Percentiles rank a stretch among this genome's conserved stretches.
These are phyloP conservation scores for Drosophila ohnishii DNA, from an alignment of 1,140 invertebrate genomes.

Conservation along the genomic window DNA sequence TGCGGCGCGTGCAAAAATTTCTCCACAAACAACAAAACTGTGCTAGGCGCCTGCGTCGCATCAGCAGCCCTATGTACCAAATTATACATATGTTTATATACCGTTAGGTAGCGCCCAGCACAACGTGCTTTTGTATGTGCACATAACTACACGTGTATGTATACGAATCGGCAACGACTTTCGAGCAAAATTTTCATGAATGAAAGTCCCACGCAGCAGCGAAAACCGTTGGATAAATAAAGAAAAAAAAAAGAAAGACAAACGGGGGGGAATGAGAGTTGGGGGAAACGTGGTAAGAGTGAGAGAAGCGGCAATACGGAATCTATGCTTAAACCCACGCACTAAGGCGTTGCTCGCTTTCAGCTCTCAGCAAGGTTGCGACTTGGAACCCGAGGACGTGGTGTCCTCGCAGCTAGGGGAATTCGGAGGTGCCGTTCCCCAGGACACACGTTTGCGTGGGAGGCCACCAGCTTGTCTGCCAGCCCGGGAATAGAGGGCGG, in stretches of 20 bases:
- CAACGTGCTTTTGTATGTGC: constrained; percentile 30
- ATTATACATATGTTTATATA: not conserved
- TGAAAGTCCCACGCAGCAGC: constrained; percentile 78
- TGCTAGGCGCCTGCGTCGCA: constrained; percentile 53
- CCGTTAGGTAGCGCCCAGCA: constrained; percentile 29
- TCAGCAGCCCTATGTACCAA: constrained; percentile 16
- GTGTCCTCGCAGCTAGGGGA: constrained; percentile 2
- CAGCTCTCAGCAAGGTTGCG: constrained; percentile 26
- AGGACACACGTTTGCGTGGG: constrained; percentile 41
- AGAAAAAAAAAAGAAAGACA: constrained; percentile 17
- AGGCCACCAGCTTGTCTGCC: constrained; percentile 20
- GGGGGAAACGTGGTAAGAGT: not conserved
- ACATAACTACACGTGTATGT: constrained; percentile 33
- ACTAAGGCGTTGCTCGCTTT: constrained; percentile 27
- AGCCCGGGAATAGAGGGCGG: not conserved
- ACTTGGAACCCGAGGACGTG: constrained; percentile 12
- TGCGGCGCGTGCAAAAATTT: constrained; percentile 79
- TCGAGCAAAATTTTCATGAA: constrained; percentile 78
- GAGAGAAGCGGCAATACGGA: constrained; percentile 2
- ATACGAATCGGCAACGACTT: constrained; percentile 33
- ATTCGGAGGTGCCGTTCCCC: constrained; percentile 22
- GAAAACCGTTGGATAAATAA: constrained; percentile 37
- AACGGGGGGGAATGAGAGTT: not conserved
- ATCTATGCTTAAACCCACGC: constrained; percentile 41
- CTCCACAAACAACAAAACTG: constrained; percentile 59